Percentiles rank a stretch among this genome's conserved stretches.
phyloP scores from a whole-genome alignment of 1,140 invertebrate species.

The Piezodorus guildinii region DNA sequence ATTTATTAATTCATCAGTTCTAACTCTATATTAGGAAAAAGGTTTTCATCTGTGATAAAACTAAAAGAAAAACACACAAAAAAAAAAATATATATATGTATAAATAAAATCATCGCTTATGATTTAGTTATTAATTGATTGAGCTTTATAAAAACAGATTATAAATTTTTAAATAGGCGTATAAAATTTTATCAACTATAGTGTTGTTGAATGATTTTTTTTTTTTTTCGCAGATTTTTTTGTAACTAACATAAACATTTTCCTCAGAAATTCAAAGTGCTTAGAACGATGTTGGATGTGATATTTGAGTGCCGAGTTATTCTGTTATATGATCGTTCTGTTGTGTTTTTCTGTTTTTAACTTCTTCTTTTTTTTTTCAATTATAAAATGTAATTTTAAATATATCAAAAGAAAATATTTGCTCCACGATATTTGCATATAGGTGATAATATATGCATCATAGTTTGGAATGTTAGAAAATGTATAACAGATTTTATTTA shows the following conservation, averaged over 20 bases:
- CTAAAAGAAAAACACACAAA: slow-evolving; percentile 3
- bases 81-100: too few species aligned
- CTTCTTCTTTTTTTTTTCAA: too few species aligned
- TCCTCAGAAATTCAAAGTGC: slow-evolving; percentile 22
- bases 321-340: slow-evolving; percentile 16
- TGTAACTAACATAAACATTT: slow-evolving; percentile 19
- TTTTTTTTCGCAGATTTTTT: background rate
- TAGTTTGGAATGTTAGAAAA: slow-evolving; percentile 18
- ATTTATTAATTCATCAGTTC: too few species aligned
- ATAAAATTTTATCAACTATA: background rate
- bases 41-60: slow-evolving; percentile 7
- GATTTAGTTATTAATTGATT: background rate
- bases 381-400: background rate
- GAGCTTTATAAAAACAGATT: slow-evolving; percentile 4
- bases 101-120: background rate
- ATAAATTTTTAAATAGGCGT: background rate
- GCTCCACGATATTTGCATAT: background rate
- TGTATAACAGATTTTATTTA: background rate
- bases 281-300: slow-evolving; percentile 26
- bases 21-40: too few species aligned
- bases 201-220: background rate
- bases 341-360: too few species aligned
- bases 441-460: background rate
- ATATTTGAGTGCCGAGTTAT: slow-evolving; percentile 24
- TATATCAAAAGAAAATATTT: slow-evolving; percentile 5